phyloP scores from a whole-genome alignment of 2,113 vertebrate species.

The Tautogolabrus adspersus region DNA sequence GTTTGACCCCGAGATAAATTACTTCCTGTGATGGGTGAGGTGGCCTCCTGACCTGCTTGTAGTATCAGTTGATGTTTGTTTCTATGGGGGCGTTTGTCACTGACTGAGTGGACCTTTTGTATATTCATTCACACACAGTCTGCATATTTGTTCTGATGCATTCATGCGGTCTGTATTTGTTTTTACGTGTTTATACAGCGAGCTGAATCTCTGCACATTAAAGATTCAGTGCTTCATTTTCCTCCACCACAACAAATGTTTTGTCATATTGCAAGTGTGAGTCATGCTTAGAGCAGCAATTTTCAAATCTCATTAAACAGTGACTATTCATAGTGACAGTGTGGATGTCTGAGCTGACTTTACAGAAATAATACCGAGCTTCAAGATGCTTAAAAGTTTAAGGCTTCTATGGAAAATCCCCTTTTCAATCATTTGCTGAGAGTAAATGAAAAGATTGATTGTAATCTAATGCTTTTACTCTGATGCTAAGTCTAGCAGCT shows the following conservation, averaged over 20 bases:
- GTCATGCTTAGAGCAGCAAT: not conserved
- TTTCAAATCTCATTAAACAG: not conserved
- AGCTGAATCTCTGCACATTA: not conserved
- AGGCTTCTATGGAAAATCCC: too few species aligned
- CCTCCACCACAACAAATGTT: not conserved
- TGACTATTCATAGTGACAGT: not conserved
- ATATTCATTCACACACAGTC: not conserved
- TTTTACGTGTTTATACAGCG: constrained; percentile 6
- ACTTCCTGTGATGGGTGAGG: constrained; percentile 57
- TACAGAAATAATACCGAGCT: not conserved
- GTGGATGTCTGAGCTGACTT: not conserved
- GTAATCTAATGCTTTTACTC: not conserved
- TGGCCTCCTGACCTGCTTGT: constrained; percentile 43
- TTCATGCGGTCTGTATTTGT: not conserved
- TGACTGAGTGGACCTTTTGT: not conserved
- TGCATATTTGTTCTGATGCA: constrained; percentile 1
- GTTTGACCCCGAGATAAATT: constrained; percentile 52
- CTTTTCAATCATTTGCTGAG: not conserved
- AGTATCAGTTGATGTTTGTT: constrained; percentile 31
- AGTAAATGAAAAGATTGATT: not conserved
- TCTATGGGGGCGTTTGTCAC: constrained; percentile 28
- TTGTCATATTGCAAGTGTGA: not conserved
- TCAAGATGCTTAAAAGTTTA: too few species aligned
- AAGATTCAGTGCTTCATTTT: too few species aligned
- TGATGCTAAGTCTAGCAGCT: not conserved